Evolutionary conservation across 2,888 invertebrate species (phyloP), one percentile per base, ranked within the genome.

Genomic region (Sarcophaga subvicina): DNA sequence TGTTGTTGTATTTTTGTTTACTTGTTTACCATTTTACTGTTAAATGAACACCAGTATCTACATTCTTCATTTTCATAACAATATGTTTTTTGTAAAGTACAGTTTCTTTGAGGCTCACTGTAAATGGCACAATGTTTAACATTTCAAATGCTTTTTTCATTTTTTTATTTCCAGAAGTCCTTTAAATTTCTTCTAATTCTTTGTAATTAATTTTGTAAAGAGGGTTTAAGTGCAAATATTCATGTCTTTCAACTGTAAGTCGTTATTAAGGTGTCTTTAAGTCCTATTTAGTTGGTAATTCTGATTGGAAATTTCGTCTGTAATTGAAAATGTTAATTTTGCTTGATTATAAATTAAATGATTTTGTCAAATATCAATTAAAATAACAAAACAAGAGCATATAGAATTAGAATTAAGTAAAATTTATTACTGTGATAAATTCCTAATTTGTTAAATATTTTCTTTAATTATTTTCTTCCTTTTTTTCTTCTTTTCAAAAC

Each of bases 391-490:
- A 37, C 37, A 37, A 37, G 0, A 37, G 37, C 37, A 37, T 37
- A 37, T 37, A 37, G 2, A 8, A 37, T 87, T 85, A 87, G 80
- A 71, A 83, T 85, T 88, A 87, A 86, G 82, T 80, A 84, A 54
- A 85, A 88, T 87, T 87, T 88, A 87, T 80, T 85, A 87, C 88
- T 88, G 88, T 88, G 88, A 88, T 88, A 88, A 88, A 88, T 82
- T 87, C 70, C 83, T 83, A 69, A 85, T 75, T 73, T 83, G 80
- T 85, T 87, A 83, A 54, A 54, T 72, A 70, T 71, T 82, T 72
- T 75, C 63, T 70, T 75, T 49, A 83, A 54, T 14, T 72, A 70
- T 71, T 82, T 75, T 66, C 66, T 75, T 49, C 81, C 62, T 71
- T 54, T 73, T 69, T 14, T 54, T 49, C 11, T 22, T 60, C 11